Evolutionary conservation across 2,888 invertebrate genomes (phyloP).

Genomic region (Ischnus inquisitorius): DNA sequence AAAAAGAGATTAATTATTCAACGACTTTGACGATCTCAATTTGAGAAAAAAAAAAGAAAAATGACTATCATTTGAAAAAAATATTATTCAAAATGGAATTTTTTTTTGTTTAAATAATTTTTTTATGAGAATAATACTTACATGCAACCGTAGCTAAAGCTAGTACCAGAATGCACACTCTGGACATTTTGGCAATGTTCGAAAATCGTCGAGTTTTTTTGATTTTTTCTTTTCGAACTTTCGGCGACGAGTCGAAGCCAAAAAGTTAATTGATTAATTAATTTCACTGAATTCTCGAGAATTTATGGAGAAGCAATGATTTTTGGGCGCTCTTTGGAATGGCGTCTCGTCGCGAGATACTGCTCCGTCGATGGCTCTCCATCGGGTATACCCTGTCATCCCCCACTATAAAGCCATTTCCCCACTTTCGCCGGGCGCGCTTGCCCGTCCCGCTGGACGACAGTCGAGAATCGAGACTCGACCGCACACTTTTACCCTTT

Average conservation of each 20-base stretch:
- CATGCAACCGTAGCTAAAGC: slow-evolving; percentile 75
- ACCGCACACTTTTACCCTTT: slow-evolving; percentile 63
- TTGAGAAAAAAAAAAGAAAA: slow-evolving; percentile 22
- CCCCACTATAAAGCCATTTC: slow-evolving; percentile 81
- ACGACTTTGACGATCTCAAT: neutral
- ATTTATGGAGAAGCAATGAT: slow-evolving; percentile 63
- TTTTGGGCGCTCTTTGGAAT: slow-evolving; percentile 79
- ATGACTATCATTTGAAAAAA: neutral
- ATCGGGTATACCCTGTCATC: slow-evolving; percentile 81
- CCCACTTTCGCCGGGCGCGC: slow-evolving; percentile 80
- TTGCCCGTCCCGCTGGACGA: slow-evolving; percentile 48
- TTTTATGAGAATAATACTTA: slow-evolving; percentile 74
- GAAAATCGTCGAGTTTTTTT: slow-evolving; percentile 27
- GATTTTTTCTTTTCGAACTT: neutral
- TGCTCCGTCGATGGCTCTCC: slow-evolving; percentile 79
- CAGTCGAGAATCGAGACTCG: slow-evolving; percentile 68
- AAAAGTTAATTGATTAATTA: slow-evolving; percentile 25
- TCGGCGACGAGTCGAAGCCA: neutral
- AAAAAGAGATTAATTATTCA: no score
- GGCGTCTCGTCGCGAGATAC: slow-evolving; percentile 80
- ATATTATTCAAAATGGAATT: neutral
- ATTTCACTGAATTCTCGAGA: slow-evolving; percentile 33
- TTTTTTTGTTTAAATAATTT: slow-evolving; percentile 8
- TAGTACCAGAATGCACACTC: slow-evolving; percentile 74
- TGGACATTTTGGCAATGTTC: slow-evolving; percentile 73